phyloP scores from a whole-genome alignment of 2,113 vertebrate genomes.

The Ammodytes marinus region DNA sequence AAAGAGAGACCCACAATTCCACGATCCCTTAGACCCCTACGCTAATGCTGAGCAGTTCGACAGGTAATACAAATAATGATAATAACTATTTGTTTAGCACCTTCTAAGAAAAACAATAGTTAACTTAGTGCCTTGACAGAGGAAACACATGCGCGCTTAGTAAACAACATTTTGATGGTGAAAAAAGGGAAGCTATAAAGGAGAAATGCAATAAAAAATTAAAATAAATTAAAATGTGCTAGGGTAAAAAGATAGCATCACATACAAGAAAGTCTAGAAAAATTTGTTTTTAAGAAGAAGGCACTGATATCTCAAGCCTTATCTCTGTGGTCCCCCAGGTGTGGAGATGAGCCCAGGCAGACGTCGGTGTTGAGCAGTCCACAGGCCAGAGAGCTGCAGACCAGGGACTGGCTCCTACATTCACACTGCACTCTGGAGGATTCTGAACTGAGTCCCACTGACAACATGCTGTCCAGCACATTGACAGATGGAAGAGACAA shows the following conservation, averaged over 20 bases:
- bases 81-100: no score
- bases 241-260: no score
- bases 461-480: slow-evolving; percentile 78
- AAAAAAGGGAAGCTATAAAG: no score
- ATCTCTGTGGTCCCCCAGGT: background rate
- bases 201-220: no score
- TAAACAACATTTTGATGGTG: no score
- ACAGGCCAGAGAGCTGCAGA: background rate
- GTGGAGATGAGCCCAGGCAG: slow-evolving; percentile 44
- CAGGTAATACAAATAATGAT: background rate
- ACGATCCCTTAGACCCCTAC: background rate
- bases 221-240: no score
- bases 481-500: slow-evolving; percentile 65
- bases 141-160: no score
- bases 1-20: background rate
- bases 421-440: slow-evolving; percentile 52
- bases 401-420: background rate
- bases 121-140: no score
- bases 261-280: no score
- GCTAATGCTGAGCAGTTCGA: background rate
- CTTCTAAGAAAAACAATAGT: no score
- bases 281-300: no score
- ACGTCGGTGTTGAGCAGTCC: background rate
- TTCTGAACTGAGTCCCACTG: slow-evolving; percentile 59
- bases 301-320: no score